A percentile compares a stretch with the other conserved stretches of the same genome.
Conservation (phyloP, 2,113 vertebrate genomes). For the Eolophus roseicapilla region DNA sequence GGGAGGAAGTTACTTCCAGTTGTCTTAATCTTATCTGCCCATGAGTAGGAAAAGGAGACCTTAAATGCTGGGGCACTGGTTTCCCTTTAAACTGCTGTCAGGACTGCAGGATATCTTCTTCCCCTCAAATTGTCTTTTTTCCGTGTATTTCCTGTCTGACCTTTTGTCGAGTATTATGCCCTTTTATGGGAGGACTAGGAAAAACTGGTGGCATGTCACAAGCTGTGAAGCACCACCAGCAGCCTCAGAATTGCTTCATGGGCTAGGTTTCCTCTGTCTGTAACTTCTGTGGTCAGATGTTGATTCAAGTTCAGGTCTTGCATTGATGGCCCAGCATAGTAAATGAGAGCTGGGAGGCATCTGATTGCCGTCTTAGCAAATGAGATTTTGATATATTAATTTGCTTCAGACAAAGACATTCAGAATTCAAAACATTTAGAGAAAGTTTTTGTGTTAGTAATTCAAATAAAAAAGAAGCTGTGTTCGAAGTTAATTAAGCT, state of each 20-base stretch:
- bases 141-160: background rate
- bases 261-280: background rate
- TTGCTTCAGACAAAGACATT: background rate
- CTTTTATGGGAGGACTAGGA: background rate
- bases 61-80: background rate
- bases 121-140: background rate
- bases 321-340: background rate
- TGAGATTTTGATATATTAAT: background rate
- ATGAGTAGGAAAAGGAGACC: background rate
- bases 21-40: background rate
- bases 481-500: background rate
- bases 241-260: background rate
- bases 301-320: background rate
- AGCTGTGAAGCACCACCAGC: background rate
- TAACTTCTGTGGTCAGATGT: background rate
- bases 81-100: background rate
- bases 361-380: background rate
- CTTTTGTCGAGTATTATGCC: background rate
- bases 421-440: background rate
- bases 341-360: background rate
- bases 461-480: background rate
- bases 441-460: background rate
- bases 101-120: background rate
- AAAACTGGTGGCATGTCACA: background rate
- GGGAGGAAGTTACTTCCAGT: background rate